A percentile compares a stretch with the other conserved stretches of the same genome.
phyloP scores from a whole-genome alignment of 2,888 invertebrate genomes.

The Netelia virgata region DNA sequence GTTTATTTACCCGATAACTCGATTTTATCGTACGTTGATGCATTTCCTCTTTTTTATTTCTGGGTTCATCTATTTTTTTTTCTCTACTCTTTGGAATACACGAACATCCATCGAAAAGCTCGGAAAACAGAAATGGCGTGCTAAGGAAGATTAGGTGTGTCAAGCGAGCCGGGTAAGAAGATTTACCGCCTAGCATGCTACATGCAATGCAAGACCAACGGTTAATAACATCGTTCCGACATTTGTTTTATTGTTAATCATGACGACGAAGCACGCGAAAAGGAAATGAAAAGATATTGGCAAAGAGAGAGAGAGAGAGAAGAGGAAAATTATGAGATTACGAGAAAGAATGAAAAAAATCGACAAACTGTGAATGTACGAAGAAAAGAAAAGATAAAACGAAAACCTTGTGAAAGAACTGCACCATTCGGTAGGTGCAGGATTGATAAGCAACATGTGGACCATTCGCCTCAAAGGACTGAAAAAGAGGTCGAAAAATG shows the following conservation, averaged over 20 bases:
- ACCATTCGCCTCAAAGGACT: slow-evolving; percentile 88
- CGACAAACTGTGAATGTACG: slow-evolving; percentile 58
- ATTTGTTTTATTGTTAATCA: neutral
- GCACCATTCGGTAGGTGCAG: slow-evolving; percentile 87
- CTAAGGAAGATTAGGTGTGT: slow-evolving; percentile 52
- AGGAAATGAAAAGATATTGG: slow-evolving; percentile 10
- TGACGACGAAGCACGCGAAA: slow-evolving; percentile 21
- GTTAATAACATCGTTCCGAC: slow-evolving; percentile 21
- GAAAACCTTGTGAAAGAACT: slow-evolving; percentile 87
- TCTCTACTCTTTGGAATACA: slow-evolving; percentile 5
- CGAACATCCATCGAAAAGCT: slow-evolving; percentile 49
- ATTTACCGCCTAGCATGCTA: slow-evolving; percentile 45
- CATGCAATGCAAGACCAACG: slow-evolving; percentile 45
- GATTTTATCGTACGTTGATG: slow-evolving; percentile 50
- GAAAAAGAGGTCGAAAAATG: slow-evolving; percentile 84
- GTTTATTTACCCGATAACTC: too few species aligned
- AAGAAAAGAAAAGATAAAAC: slow-evolving; percentile 72
- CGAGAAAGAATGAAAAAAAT: slow-evolving; percentile 48
- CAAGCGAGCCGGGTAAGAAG: slow-evolving; percentile 24
- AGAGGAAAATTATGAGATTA: slow-evolving; percentile 16
- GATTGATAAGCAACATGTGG: slow-evolving; percentile 88
- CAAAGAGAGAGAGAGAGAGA: too few species aligned
- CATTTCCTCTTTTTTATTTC: neutral
- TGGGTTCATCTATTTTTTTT: neutral
- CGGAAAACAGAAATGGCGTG: slow-evolving; percentile 44